Conservation (phyloP, 2,113 vertebrate species). For the Terrapene triunguis region DNA sequence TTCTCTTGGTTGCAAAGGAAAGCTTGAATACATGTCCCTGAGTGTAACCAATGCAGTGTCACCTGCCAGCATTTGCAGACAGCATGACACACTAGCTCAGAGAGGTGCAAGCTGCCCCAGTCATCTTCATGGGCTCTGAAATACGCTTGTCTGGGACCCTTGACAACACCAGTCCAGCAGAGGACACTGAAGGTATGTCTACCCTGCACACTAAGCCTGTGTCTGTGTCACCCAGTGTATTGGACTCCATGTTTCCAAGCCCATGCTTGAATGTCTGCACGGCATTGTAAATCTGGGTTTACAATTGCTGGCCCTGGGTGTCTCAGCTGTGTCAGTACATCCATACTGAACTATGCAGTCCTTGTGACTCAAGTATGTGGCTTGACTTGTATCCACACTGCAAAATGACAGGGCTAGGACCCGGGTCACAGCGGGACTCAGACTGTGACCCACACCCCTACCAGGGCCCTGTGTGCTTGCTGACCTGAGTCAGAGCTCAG, state of each 20-base stretch:
- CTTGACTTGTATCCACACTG: not conserved
- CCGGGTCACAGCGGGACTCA: not conserved
- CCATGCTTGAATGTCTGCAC: not conserved
- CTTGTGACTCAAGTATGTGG: not conserved
- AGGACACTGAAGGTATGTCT: not conserved
- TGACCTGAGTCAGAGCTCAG: not conserved
- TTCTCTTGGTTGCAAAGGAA: not conserved
- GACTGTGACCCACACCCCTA: not conserved
- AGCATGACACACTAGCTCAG: accelerated
- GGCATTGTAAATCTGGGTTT: not conserved
- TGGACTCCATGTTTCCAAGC: not conserved
- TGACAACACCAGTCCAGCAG: not conserved
- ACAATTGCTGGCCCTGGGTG: not conserved
- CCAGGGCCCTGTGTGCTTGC: not conserved
- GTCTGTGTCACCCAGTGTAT: not conserved
- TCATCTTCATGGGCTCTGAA: not conserved
- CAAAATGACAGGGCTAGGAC: not conserved
- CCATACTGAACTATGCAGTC: not conserved
- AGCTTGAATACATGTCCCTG: not conserved
- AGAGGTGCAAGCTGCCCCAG: not conserved
- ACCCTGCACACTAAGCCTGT: not conserved
- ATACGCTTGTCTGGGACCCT: not conserved
- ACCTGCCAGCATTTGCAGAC: accelerated
- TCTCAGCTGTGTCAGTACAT: not conserved
- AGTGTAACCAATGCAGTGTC: not conserved